A percentile compares a stretch with the other conserved stretches of the same genome.
phyloP scores from a whole-genome alignment of 2,797 vertebrate genomes.

The Lemur catta region DNA sequence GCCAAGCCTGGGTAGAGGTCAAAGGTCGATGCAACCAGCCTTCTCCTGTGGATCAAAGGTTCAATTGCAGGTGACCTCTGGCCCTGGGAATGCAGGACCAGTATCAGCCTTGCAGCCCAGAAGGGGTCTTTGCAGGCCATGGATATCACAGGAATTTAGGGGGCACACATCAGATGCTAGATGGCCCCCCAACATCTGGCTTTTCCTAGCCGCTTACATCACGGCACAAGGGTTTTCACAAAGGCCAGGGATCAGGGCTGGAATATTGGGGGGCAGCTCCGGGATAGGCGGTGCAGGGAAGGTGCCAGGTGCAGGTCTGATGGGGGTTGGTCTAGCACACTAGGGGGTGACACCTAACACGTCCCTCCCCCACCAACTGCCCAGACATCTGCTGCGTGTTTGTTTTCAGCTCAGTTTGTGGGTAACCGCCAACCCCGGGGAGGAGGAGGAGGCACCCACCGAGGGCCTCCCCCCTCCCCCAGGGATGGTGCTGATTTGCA shows the following conservation, averaged over 20 bases:
- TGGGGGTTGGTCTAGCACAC: background rate
- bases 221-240: background rate
- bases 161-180: background rate
- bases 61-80: background rate
- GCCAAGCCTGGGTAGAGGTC: background rate
- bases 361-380: background rate
- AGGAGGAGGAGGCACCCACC: background rate
- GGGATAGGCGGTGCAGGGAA: background rate
- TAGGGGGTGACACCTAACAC: background rate
- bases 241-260: background rate
- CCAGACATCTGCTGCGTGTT: slow-evolving; percentile 46
- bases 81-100: background rate
- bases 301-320: no score
- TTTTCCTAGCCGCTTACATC: background rate
- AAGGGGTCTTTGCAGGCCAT: background rate
- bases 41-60: slow-evolving; percentile 4
- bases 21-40: background rate
- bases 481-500: slow-evolving; percentile 49
- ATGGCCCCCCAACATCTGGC: background rate
- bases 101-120: background rate
- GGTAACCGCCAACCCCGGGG: background rate
- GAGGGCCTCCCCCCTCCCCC: background rate
- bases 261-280: background rate
- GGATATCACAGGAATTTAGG: background rate
- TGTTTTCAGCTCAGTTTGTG: background rate